phyloP scores from a whole-genome alignment of 92 coral and sea anemone genomes.

The Palythoa grandis region DNA sequence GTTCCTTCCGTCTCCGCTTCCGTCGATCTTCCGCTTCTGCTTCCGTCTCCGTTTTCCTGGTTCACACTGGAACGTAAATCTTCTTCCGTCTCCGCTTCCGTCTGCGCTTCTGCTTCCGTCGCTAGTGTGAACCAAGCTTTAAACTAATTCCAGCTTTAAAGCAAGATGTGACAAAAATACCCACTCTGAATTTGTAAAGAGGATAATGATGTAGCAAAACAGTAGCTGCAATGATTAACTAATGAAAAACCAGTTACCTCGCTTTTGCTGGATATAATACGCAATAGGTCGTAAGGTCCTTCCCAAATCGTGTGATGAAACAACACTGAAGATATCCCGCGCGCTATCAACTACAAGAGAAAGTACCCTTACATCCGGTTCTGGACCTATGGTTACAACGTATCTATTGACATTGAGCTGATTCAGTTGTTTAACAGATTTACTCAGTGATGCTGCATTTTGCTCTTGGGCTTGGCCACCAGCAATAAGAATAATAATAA shows the following conservation, averaged over 20 bases:
- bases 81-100: too few relatives aligned
- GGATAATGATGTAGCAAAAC: background rate
- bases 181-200: background rate
- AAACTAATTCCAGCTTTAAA: too few relatives aligned
- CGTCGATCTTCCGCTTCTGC: too few relatives aligned
- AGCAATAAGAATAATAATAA: conserved; percentile 67
- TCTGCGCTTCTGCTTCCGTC: too few relatives aligned
- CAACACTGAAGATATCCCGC: conserved; percentile 57
- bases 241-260: background rate
- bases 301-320: conserved; percentile 31
- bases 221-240: background rate
- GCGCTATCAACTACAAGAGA: conserved; percentile 52
- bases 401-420: conserved; percentile 51
- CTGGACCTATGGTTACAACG: conserved; percentile 63
- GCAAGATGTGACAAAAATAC: too few relatives aligned
- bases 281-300: conserved; percentile 19
- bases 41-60: too few relatives aligned
- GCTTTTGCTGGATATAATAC: conserved; percentile 26
- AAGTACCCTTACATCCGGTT: conserved; percentile 46
- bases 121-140: too few relatives aligned
- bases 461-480: conserved; percentile 53
- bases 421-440: conserved; percentile 50
- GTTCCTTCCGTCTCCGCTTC: too few relatives aligned
- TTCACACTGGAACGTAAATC: too few relatives aligned
- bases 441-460: conserved; percentile 48